Evolutionary conservation across 2,888 invertebrate genomes (phyloP), one percentile per base, ranked within the genome.

Genomic region (Pterostichus niger): DNA sequence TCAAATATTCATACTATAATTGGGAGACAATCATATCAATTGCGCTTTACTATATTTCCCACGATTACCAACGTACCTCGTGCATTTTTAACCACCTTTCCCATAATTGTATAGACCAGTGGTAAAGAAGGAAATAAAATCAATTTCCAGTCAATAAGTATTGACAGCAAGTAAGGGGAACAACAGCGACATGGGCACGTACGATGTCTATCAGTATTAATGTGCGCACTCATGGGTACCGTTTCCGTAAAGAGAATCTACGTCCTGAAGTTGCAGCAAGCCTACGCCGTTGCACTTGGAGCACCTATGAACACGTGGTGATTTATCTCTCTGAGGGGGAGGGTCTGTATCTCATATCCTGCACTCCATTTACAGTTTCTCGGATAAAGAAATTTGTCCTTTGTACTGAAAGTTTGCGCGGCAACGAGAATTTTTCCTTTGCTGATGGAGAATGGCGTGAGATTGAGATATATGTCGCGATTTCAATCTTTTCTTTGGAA

Each of bases 341-440:
- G 61, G 44, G 13, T 49, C n/a, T 15, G 33, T 56, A 79, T 79
- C 68, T 40, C 40, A 68, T 44, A 46, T 80, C 33, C 54, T 49
- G 68, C 68, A 49, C 17, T 68, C 46, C 68, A 68, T 64, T 71
- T 71, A 52, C 49, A 77, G 40, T 68, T 64, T 13, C 33, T 68
- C 6, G 68, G 79, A 80, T 64, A 80, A 80, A 80, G 64, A 80
- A 80, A 80, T 80, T 49, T 80, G 80, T 80, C 35, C 68, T 68
- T 61, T 64, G 61, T 64, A 77, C 35, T 49, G 33, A 6, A 77
- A 80, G n/a, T 64, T 35, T 52, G 11, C 35, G 2, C 33, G 40
- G 3, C 40, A 40, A 13, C 15, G 33, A 15, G 56, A 71, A 44
- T 52, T 75, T 24, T 79, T 64, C 64, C 44, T 24, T 64, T 44